Base-by-base conservation (phyloP, 1,140 invertebrate species). In the Rhizoglyphus robini region DNA sequence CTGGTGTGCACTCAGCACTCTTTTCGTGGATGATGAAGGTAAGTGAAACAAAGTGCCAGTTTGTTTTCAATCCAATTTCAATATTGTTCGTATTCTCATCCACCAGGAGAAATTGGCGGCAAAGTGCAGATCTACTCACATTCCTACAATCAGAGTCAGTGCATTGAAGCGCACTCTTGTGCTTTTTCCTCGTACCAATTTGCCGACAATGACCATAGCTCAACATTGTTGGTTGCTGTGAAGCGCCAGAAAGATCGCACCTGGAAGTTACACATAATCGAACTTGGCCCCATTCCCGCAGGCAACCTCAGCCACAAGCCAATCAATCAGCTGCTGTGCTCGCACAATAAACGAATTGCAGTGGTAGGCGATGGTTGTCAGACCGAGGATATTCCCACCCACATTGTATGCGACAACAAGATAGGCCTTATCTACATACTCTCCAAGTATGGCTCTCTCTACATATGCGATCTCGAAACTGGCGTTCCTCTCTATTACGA, bases 381-480 rank as follows among this genome's bases (percentile, higher is more conserved):
- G 1, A n/a, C 5, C 23, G 58, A 60, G n/a, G 63, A 64, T 30
- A 49, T 64, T 49, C 63, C 63, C 8, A 48, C 46, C 3, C 27
- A 47, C 18, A 64, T 64, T 51, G 63, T 48, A n/a, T 49, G 47
- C 29, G 46, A 64, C 36, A 66, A 67, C 2, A 70, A 76, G 36
- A 72, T 74, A 62, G 76, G 76, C 1, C 69, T 78, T 38, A 69
- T 77, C 32, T 78, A 75, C 68, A 68, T 76, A 30, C 65, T 76
- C 2, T 76, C 76, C 18, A 78, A 78, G 66, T 77, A 77, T 71
- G 76, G 76, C 25, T 72, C 71, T 41, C 58, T 78, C 29, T 76
- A 76, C 68, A 61, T 77, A 31, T 76, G 74, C 72, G 76, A 78
- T 66, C 73, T 78, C 71, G 75, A 77, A 65, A 76, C 75, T 1